A percentile compares a stretch with the other conserved stretches of the same genome.
phyloP scores from a whole-genome alignment of 2,888 invertebrate genomes.

The Agonopterix subpropinquella region DNA sequence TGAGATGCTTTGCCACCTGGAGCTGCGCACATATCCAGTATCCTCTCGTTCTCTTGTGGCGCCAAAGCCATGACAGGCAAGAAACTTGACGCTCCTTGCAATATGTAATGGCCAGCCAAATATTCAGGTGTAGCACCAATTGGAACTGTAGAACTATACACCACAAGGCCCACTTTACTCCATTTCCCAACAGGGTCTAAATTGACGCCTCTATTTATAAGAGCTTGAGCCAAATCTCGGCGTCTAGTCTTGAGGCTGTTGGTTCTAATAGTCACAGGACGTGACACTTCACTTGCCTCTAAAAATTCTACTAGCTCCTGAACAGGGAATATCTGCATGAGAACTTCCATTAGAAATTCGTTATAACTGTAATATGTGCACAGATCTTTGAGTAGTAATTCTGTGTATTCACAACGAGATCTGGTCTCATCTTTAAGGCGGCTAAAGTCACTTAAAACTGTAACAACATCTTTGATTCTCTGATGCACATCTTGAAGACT shows the following conservation, averaged over 20 bases:
- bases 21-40: slow-evolving; percentile 98
- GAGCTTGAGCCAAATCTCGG: slow-evolving; percentile 93
- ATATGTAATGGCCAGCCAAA: slow-evolving; percentile 97
- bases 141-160: slow-evolving; percentile 97
- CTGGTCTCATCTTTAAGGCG: slow-evolving; percentile 80
- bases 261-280: slow-evolving; percentile 96
- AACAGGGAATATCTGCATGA: slow-evolving; percentile 92
- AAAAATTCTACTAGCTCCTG: slow-evolving; percentile 93
- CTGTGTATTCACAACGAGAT: slow-evolving; percentile 87
- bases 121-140: slow-evolving; percentile 99
- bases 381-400: slow-evolving; percentile 87
- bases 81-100: slow-evolving; percentile 97
- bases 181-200: slow-evolving; percentile 98
- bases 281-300: slow-evolving; percentile 95
- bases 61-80: slow-evolving; percentile 98
- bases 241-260: slow-evolving; percentile 96
- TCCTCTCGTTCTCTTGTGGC: slow-evolving; percentile 95
- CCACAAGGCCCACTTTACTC: slow-evolving; percentile 98
- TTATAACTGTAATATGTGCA: slow-evolving; percentile 98
- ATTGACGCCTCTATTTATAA: slow-evolving; percentile 98
- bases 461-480: slow-evolving; percentile 89
- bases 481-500: slow-evolving; percentile 90
- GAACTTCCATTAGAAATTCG: slow-evolving; percentile 92
- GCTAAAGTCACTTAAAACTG: slow-evolving; percentile 87
- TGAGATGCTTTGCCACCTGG: slow-evolving; percentile 99